These are phyloP conservation scores for Dendrolimus pini DNA, from an alignment of 2,888 invertebrate genomes.

Conservation along the genomic window DNA sequence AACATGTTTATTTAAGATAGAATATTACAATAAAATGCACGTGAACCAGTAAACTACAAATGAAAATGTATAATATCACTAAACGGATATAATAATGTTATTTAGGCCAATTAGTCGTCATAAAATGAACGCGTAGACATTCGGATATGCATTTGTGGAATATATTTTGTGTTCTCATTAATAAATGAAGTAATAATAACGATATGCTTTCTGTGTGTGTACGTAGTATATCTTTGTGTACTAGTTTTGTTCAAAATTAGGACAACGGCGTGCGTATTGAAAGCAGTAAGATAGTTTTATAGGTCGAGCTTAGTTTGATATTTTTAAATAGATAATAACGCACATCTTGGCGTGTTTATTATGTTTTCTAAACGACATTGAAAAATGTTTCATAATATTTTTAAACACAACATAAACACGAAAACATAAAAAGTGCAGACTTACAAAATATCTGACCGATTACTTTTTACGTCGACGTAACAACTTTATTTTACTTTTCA, in stretches of 20 bases:
- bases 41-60: too few species aligned
- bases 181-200: constrained; percentile 9
- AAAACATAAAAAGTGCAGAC: too few species aligned
- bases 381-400: constrained; percentile 18
- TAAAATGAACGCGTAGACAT: constrained; percentile 12
- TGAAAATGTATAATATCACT: constrained; percentile 3
- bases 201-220: constrained; percentile 13
- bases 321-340: constrained; percentile 43
- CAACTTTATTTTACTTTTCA: too few species aligned
- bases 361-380: constrained; percentile 27
- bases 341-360: constrained; percentile 32
- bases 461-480: too few species aligned
- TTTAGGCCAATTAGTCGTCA: constrained; percentile 18
- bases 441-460: too few species aligned
- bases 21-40: too few species aligned
- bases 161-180: constrained; percentile 7
- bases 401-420: background rate
- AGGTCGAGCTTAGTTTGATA: constrained; percentile 41
- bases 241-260: constrained; percentile 40
- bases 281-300: constrained; percentile 33
- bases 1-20: too few species aligned
- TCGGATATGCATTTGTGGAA: constrained; percentile 14
- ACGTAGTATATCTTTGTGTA: constrained; percentile 10
- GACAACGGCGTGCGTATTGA: constrained; percentile 30
- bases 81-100: constrained; percentile 8